These are phyloP conservation scores for Nylanderia fulva DNA, from an alignment of 1,140 invertebrate species.

Conservation along the genomic window DNA sequence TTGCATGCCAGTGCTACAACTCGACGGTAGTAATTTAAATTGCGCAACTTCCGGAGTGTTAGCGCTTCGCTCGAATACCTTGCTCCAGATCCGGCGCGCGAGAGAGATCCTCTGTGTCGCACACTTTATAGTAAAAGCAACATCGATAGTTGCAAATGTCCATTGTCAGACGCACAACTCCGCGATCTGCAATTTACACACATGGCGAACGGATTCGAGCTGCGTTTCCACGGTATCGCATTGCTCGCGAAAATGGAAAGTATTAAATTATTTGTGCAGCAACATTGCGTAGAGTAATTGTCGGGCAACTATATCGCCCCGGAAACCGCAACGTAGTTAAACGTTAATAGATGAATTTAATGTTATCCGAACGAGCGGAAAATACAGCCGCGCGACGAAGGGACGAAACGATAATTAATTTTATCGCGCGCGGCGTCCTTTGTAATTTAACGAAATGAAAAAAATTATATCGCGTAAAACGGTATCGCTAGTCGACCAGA, in stretches of 20 bases:
- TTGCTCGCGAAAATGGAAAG: conserved; percentile 13
- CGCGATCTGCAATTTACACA: conserved; percentile 39
- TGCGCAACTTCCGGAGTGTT: conserved; percentile 57
- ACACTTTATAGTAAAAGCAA: conserved; percentile 47
- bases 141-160: conserved; percentile 60
- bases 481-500: not conserved
- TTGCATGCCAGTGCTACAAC: conserved; percentile 28
- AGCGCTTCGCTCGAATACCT: conserved; percentile 56
- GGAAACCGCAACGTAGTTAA: conserved; percentile 14
- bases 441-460: conserved; percentile 31
- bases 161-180: conserved; percentile 45
- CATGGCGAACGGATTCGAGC: not conserved
- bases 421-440: conserved; percentile 15
- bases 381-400: not conserved
- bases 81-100: conserved; percentile 46
- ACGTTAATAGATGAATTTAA: conserved; percentile 40
- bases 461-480: conserved; percentile 21
- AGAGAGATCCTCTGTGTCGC: conserved; percentile 20
- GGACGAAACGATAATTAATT: conserved; percentile 30
- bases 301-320: conserved; percentile 32
- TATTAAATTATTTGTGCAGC: conserved; percentile 47
- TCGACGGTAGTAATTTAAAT: conserved; percentile 56
- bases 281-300: conserved; percentile 39
- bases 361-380: conserved; percentile 30
- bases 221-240: not conserved